These are phyloP conservation scores for Campylomormyrus tamandua DNA, from an alignment of 2,113 vertebrate species.

Conservation along the genomic window DNA sequence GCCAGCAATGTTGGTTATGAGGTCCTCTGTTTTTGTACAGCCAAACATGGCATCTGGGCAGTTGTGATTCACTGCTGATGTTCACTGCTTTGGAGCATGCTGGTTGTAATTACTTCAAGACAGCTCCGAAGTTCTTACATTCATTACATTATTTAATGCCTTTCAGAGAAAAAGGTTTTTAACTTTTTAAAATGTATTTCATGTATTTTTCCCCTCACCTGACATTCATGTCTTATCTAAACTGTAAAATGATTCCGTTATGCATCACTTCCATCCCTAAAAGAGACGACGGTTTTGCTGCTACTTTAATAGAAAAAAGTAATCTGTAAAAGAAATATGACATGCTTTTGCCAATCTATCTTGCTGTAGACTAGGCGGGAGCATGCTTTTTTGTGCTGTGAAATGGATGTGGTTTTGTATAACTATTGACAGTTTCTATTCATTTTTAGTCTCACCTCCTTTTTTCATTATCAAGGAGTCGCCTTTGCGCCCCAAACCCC, in stretches of 20 bases:
- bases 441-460: background rate
- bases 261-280: background rate
- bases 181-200: background rate
- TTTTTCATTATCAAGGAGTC: background rate
- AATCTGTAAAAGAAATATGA: background rate
- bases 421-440: background rate
- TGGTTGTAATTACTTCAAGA: background rate
- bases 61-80: background rate
- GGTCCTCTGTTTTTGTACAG: background rate
- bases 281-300: background rate
- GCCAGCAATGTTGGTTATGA: background rate
- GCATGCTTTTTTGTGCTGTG: background rate
- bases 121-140: background rate
- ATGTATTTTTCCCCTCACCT: background rate
- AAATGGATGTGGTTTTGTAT: constrained; percentile 8
- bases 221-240: background rate
- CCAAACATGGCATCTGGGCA: background rate
- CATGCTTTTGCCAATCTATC: constrained; percentile 14
- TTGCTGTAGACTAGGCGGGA: background rate
- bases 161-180: background rate
- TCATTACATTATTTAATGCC: background rate
- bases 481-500: background rate
- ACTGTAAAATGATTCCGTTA: background rate
- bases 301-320: background rate
- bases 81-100: background rate